Evolutionary conservation across 2,113 vertebrate species (phyloP), one percentile per base, ranked within the genome.

Genomic region (Baryphthengus martii): DNA sequence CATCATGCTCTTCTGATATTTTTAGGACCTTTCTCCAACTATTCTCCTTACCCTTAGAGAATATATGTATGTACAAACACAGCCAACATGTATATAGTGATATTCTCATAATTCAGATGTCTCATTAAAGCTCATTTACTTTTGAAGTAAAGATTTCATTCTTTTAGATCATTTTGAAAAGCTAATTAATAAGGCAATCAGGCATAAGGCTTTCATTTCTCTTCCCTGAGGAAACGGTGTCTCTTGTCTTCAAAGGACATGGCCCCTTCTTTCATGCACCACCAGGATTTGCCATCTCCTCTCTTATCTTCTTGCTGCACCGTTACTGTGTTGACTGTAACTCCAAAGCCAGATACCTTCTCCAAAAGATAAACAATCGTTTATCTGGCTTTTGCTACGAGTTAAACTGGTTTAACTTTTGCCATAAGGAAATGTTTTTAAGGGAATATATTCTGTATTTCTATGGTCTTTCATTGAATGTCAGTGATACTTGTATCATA

Each of bases 121-220:
- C 50, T 94, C 90, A 90, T 90, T 93, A 96, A 90, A 94, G 65
- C 79, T 86, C 68, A 61, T 83, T 90, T 86, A 50, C 70, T 96
- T 95, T 18, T 92, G 86, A 95, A 95, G 93, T 90, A n/a, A 91
- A 92, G 59, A 94, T 83, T 94, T 88, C 68, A 55, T 45, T 91
- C 79, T 93, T 88, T 89, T 28, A 93, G 81, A 79, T 85, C 93
- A 93, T 94, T 93, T 45, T 88, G 67, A 96, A 75, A 93, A 85
- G 55, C 90, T 96, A 90, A 97, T 95, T 96, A 96, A 90, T 96
- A 96, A 96, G 82, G 89, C 88, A 95, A 80, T 95, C 92, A 92
- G 63, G 88, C 72, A 49, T 40, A 88, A 91, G 65, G 65, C 47
- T 88, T 94, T 85, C 65, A 59, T 62, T 95, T 95, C 70, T 90